Base-by-base conservation (phyloP, 2,113 vertebrate genomes). In the Eretmochelys imbricata region DNA sequence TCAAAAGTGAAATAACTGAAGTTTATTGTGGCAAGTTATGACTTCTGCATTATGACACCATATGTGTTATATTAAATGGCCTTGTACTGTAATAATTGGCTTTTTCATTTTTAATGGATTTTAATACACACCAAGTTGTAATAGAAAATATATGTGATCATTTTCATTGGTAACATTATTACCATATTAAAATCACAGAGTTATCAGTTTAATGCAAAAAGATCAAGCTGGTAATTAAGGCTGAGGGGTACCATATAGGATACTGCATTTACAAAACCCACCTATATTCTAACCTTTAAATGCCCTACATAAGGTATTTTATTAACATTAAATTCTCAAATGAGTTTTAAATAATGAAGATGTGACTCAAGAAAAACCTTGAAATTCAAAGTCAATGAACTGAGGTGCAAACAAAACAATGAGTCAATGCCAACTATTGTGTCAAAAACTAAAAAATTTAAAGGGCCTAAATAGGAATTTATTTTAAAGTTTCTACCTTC, bases 171-270 rank as follows among this genome's bases (percentile, higher is more conserved):
- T 81, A n/a, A 82, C 3, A 27, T 10, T 5, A 19, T 20, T 95
- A 83, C 65, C 81, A 79, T 79, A 87, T 89, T 81, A 90, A 93
- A 96, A 87, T 5, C 50, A 94, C 7, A 82, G 91, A 91, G n/a
- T 38, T 75, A 86, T 59, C 4, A 91, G 14, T 87, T 90, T 0
- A 93, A 72, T 82, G 46, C n/a, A 69, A 82, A 78, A 95, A 89
- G 87, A 91, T 96, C 86, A 96, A 11, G 7, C 20, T 93, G 48
- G 83, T 94, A 89, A 89, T 89, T 93, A 95, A 93, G 83, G 42
- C 20, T 82, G 91, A 51, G 85, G 85, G 54, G 65, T 87, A 94
- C 81, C 87, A 79, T 75, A 91, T 27, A 93, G 87, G 89, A 85
- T 90, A 93, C 0, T 0, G n/a, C 88, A 94, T 87, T 78, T 31